Percentiles rank a stretch among this genome's conserved stretches.
These are phyloP conservation scores for Pardalotus punctatus DNA, from an alignment of 2,113 vertebrate species.

Conservation along the genomic window DNA sequence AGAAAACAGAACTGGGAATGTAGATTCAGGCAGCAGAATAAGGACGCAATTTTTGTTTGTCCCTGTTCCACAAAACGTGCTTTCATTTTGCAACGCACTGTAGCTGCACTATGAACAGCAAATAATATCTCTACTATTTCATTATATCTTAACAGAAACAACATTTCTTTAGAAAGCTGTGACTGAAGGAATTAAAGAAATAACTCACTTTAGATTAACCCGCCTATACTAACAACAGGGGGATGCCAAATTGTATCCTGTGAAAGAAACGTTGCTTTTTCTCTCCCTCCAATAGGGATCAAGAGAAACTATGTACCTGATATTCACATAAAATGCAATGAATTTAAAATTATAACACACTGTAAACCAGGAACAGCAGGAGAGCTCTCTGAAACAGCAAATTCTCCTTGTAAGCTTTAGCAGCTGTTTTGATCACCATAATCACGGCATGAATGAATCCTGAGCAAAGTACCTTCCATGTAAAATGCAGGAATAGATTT, in stretches of 20 bases:
- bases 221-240: background rate
- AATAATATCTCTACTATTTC: conserved; percentile 58
- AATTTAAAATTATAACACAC: background rate
- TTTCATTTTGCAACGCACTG: conserved; percentile 59
- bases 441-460: background rate
- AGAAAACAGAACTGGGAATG: conserved; percentile 51
- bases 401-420: background rate
- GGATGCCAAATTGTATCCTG: background rate
- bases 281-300: background rate
- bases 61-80: conserved; percentile 45
- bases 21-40: conserved; percentile 62
- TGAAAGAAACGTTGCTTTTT: background rate
- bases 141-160: conserved; percentile 44
- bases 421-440: background rate
- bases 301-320: background rate
- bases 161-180: conserved; percentile 39
- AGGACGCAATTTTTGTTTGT: conserved; percentile 56
- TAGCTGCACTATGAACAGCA: conserved; percentile 42
- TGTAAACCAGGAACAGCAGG: background rate
- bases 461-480: background rate
- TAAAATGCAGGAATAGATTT: background rate
- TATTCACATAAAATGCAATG: background rate
- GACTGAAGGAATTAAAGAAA: conserved; percentile 23
- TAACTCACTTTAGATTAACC: background rate
- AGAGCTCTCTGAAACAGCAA: background rate